A percentile compares a stretch with the other conserved stretches of the same genome.
Conservation (phyloP, 2,888 invertebrate species). For the Phortica okadai region DNA sequence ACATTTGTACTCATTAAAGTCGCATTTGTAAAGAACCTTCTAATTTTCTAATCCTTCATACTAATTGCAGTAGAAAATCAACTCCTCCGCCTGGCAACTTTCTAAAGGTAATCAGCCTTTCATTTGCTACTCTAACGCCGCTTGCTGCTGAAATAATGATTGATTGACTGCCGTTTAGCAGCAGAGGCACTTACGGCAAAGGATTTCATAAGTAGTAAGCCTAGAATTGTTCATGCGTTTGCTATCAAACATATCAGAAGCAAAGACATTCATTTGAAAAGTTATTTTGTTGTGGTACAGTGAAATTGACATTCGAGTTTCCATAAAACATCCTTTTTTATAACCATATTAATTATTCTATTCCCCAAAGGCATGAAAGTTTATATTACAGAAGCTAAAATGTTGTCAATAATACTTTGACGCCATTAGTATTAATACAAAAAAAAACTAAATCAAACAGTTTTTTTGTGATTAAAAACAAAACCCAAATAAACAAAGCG, state of each 20-base stretch:
- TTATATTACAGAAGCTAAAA: too few species aligned
- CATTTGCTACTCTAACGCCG: conserved; percentile 38
- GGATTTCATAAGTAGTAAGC: background rate
- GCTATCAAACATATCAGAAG: too few species aligned
- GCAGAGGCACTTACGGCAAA: background rate
- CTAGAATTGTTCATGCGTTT: too few species aligned
- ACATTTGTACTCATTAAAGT: conserved; percentile 71
- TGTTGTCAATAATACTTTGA: too few species aligned
- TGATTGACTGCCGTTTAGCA: conserved; percentile 48
- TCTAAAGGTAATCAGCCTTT: conserved; percentile 62
- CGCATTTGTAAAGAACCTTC: conserved; percentile 56
- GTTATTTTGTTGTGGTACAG: too few species aligned
- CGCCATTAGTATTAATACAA: background rate
- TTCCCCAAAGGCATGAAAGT: too few species aligned
- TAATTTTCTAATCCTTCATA: conserved; percentile 31
- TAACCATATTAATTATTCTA: too few species aligned
- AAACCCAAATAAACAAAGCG: conserved; percentile 10
- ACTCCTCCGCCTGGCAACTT: conserved; percentile 34
- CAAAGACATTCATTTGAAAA: too few species aligned
- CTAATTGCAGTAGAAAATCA: conserved; percentile 51
- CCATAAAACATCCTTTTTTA: too few species aligned
- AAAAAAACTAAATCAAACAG: too few species aligned
- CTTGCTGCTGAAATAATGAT: conserved; percentile 48
- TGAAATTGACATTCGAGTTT: too few species aligned
- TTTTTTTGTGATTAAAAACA: conserved; percentile 31